Percentiles rank a stretch among this genome's conserved stretches.
These are phyloP conservation scores for Drosophila melanosoma DNA, from an alignment of 2,888 invertebrate genomes.

Conservation along the genomic window DNA sequence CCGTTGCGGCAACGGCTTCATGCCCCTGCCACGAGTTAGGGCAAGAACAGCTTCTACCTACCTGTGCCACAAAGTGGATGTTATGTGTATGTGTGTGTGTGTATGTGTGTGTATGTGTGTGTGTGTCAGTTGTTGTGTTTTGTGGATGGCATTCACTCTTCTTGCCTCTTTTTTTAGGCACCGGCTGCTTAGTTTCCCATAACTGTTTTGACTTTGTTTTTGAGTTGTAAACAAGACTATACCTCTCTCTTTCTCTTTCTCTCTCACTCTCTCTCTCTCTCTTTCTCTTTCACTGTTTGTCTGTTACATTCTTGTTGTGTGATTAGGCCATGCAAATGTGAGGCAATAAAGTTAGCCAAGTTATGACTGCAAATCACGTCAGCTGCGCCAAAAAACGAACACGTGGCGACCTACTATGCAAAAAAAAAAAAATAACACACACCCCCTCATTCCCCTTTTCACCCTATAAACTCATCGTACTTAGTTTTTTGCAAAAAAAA, in stretches of 20 bases:
- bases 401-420: slow-evolving; percentile 69
- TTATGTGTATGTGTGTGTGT: neutral
- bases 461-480: slow-evolving; percentile 2
- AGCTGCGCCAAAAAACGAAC: slow-evolving; percentile 48
- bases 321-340: slow-evolving; percentile 66
- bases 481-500: slow-evolving; percentile 41
- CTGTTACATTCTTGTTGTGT: slow-evolving; percentile 7
- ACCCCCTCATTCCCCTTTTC: neutral
- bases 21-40: slow-evolving; percentile 32
- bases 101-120: slow-evolving; percentile 3
- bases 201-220: slow-evolving; percentile 69
- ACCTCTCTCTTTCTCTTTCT: neutral
- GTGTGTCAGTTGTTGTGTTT: slow-evolving; percentile 3
- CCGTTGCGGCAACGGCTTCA: neutral
- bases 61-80: slow-evolving; percentile 53
- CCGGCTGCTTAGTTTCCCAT: slow-evolving; percentile 42
- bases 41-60: slow-evolving; percentile 39
- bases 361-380: slow-evolving; percentile 77
- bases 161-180: neutral
- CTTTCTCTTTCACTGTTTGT: neutral
- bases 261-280: slow-evolving; percentile 3
- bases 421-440: neutral
- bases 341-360: slow-evolving; percentile 66
- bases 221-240: slow-evolving; percentile 68
- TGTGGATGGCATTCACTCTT: slow-evolving; percentile 18